Percentiles rank a stretch among this genome's conserved stretches.
These are phyloP conservation scores for Rattus rattus DNA, from an alignment of 2,113 vertebrate genomes.

Conservation along the genomic window DNA sequence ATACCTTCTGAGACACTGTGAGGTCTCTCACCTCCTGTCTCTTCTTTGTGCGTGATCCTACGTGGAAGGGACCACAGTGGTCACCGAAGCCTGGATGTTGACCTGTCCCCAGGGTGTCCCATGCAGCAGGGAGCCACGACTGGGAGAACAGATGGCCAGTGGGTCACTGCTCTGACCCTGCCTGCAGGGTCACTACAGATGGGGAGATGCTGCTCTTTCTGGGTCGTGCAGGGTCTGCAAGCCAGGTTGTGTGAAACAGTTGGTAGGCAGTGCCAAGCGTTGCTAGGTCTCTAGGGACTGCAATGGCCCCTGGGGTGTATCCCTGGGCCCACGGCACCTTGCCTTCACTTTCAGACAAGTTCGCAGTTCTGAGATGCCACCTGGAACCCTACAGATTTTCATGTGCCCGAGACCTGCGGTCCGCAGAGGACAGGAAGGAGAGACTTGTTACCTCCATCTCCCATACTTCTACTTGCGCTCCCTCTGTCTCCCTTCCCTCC, in stretches of 20 bases:
- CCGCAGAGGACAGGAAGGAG: too few species aligned
- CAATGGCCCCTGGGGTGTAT: neutral
- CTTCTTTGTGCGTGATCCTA: neutral
- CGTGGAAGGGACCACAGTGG: neutral
- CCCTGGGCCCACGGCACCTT: accelerated
- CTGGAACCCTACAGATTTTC: neutral
- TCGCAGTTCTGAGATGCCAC: neutral
- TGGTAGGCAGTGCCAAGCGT: neutral
- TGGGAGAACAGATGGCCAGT: neutral
- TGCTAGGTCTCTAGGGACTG: neutral
- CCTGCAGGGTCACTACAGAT: neutral
- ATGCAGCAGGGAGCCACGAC: neutral
- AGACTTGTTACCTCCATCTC: neutral
- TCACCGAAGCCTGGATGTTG: neutral
- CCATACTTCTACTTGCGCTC: neutral
- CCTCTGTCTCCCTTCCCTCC: too few species aligned
- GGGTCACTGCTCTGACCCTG: neutral
- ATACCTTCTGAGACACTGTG: neutral
- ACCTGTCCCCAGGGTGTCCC: neutral
- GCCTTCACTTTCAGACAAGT: neutral
- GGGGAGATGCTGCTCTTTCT: neutral
- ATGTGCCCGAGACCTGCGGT: neutral
- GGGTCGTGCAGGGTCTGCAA: neutral
- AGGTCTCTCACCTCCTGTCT: neutral
- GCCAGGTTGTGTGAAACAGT: neutral